Evolutionary conservation across 2,113 vertebrate genomes (phyloP).

Genomic region (Eolophus roseicapilla): DNA sequence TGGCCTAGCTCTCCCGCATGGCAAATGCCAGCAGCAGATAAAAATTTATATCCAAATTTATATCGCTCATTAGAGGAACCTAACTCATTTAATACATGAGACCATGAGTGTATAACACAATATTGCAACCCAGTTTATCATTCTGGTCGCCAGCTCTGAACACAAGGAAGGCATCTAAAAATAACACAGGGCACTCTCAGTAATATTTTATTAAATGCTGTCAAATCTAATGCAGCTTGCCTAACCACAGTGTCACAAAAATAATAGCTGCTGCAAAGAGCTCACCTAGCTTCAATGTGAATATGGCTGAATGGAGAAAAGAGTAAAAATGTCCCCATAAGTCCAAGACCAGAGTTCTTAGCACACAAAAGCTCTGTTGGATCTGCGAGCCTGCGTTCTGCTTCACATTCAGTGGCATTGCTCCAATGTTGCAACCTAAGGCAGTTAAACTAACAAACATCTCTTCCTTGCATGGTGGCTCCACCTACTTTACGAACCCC

Average conservation of each 20-base stretch:
- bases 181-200: background rate
- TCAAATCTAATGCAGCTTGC: background rate
- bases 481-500: background rate
- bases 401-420: rapidly evolving
- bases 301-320: background rate
- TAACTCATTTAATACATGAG: background rate
- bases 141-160: background rate
- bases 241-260: rapidly evolving
- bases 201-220: background rate
- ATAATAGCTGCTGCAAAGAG: background rate
- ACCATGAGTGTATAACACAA: background rate
- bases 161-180: background rate
- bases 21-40: too few species aligned
- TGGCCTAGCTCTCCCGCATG: background rate
- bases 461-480: background rate
- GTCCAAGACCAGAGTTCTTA: background rate
- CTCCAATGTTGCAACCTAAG: background rate
- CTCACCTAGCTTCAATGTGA: background rate
- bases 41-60: background rate
- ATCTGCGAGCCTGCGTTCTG: background rate
- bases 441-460: background rate
- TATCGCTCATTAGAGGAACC: background rate
- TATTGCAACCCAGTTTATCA: background rate
- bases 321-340: background rate
- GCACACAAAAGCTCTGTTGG: background rate